Conservation (phyloP, 2,797 vertebrate species). For the Falco novaeseelandiae region DNA sequence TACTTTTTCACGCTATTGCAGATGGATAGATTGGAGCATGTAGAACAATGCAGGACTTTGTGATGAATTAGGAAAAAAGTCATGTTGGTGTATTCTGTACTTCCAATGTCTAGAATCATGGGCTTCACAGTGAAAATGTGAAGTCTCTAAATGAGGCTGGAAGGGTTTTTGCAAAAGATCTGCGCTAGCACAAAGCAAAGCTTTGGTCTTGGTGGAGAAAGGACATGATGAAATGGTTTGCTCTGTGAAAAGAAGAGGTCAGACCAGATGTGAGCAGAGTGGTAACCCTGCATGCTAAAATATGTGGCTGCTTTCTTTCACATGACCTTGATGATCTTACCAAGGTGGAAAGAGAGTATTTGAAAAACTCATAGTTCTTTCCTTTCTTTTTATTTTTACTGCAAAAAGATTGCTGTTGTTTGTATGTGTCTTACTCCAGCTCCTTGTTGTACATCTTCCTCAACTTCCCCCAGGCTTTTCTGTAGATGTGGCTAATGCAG, state of each 20-base stretch:
- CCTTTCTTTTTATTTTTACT: neutral
- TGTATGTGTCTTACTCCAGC: neutral
- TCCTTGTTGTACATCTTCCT: neutral
- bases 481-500: neutral
- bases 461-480: neutral
- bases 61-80: neutral
- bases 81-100: neutral
- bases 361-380: neutral
- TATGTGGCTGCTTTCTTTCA: neutral
- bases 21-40: neutral
- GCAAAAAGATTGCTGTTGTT: neutral
- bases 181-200: neutral
- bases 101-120: neutral
- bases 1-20: neutral
- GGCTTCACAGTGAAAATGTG: neutral
- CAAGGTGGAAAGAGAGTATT: neutral
- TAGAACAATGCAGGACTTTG: neutral
- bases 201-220: constrained; percentile 1
- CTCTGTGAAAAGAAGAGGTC: neutral
- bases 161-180: neutral
- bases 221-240: neutral
- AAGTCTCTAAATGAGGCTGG: neutral
- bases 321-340: neutral
- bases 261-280: neutral
- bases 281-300: neutral